Evolutionary conservation across 2,888 invertebrate genomes (phyloP).

Genomic region (Drosophila demipolita): DNA sequence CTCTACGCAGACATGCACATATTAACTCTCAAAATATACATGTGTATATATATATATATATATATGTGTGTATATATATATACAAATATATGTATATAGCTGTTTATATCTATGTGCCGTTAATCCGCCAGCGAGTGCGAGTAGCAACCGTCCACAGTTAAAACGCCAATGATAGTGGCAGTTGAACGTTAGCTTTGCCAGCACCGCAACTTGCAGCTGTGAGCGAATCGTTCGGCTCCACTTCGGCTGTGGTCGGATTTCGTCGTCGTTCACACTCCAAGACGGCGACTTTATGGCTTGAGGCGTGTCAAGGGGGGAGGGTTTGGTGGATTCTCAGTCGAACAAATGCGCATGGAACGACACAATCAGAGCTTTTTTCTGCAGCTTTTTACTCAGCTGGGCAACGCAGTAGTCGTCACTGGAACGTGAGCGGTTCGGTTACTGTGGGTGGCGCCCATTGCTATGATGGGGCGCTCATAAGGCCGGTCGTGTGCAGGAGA

Average conservation of each 20-base stretch:
- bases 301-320: neutral
- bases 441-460: conserved; percentile 52
- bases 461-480: conserved; percentile 9
- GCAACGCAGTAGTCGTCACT: conserved; percentile 38
- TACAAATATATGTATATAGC: conserved; percentile 35
- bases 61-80: conserved; percentile 36
- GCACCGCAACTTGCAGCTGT: conserved; percentile 56
- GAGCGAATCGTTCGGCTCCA: conserved; percentile 26
- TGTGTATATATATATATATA: conserved; percentile 35
- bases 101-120: conserved; percentile 66
- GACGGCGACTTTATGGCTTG: conserved; percentile 3
- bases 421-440: conserved; percentile 36
- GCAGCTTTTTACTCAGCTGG: conserved; percentile 56
- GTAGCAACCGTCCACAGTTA: conserved; percentile 85
- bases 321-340: neutral
- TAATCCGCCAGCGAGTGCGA: conserved; percentile 82
- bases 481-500: conserved; percentile 45
- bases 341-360: conserved; percentile 45
- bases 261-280: conserved; percentile 8
- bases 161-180: conserved; percentile 85
- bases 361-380: conserved; percentile 41
- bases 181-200: conserved; percentile 43
- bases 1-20: conserved; percentile 72
- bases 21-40: conserved; percentile 51
- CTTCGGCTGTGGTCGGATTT: conserved; percentile 33